phyloP scores from a whole-genome alignment of 2,888 invertebrate species.

The Drosophila seclusa region DNA sequence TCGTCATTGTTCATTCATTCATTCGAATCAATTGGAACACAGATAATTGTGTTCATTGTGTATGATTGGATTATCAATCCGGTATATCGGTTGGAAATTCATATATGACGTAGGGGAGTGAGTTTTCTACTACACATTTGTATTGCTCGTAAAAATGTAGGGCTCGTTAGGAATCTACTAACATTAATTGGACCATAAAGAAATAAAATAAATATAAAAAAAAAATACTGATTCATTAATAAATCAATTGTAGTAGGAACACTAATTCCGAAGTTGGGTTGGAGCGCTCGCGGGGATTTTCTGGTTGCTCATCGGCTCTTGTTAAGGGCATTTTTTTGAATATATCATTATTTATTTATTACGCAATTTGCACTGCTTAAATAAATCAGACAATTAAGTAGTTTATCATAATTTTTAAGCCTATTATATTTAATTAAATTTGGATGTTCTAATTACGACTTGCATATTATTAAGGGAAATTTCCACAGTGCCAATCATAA shows the following conservation, averaged over 20 bases:
- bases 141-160: background rate
- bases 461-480: background rate
- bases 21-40: background rate
- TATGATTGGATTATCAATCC: conserved; percentile 2
- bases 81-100: background rate
- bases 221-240: conserved; percentile 1
- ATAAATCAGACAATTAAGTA: background rate
- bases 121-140: background rate
- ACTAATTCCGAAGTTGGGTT: conserved; percentile 87
- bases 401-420: background rate
- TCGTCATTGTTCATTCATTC: background rate
- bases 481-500: background rate
- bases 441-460: background rate
- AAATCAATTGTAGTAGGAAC: conserved; percentile 83
- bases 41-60: background rate
- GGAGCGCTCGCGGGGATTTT: conserved; percentile 86
- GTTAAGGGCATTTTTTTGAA: conserved; percentile 74
- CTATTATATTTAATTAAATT: background rate
- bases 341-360: background rate
- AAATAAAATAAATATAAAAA: background rate
- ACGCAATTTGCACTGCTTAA: background rate
- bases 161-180: background rate
- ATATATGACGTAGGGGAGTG: background rate
- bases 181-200: background rate
- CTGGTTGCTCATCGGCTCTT: conserved; percentile 84